Percentiles rank a stretch among this genome's conserved stretches.
Conservation (phyloP, 2,888 invertebrate genomes). For the Steinernema scapterisci region DNA sequence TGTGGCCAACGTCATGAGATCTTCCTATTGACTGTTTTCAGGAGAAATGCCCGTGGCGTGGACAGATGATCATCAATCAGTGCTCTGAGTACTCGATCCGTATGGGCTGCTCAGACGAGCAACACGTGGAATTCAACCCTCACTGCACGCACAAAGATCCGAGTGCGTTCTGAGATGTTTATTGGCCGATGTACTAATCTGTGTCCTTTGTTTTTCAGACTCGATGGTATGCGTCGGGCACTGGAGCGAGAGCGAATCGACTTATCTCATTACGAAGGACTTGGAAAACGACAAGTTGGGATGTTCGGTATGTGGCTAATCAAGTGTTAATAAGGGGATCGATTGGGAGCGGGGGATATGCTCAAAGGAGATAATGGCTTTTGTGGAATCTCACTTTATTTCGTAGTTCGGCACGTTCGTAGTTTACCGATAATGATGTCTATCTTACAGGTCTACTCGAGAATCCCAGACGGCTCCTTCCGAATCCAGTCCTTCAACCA, state of each 20-base stretch:
- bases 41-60: slow-evolving; percentile 29
- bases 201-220: neutral
- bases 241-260: slow-evolving; percentile 29
- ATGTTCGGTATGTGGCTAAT: slow-evolving; percentile 1
- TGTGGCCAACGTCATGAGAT: neutral
- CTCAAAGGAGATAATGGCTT: too few species aligned
- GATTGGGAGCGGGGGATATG: too few species aligned
- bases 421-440: too few species aligned
- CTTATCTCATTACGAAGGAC: slow-evolving; percentile 24
- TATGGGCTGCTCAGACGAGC: neutral
- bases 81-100: slow-evolving; percentile 25
- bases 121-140: slow-evolving; percentile 11
- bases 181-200: neutral
- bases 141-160: slow-evolving; percentile 14
- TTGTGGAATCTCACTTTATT: too few species aligned
- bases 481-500: slow-evolving; percentile 16
- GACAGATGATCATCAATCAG: slow-evolving; percentile 27
- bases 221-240: slow-evolving; percentile 11
- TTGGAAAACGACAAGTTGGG: neutral
- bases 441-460: slow-evolving; percentile 2
- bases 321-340: too few species aligned
- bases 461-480: neutral
- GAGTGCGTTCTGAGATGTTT: neutral
- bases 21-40: neutral
- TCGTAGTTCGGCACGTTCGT: too few species aligned